Evolutionary conservation across 1,140 invertebrate genomes (phyloP).

Genomic region (Drosophila lacteicornis): DNA sequence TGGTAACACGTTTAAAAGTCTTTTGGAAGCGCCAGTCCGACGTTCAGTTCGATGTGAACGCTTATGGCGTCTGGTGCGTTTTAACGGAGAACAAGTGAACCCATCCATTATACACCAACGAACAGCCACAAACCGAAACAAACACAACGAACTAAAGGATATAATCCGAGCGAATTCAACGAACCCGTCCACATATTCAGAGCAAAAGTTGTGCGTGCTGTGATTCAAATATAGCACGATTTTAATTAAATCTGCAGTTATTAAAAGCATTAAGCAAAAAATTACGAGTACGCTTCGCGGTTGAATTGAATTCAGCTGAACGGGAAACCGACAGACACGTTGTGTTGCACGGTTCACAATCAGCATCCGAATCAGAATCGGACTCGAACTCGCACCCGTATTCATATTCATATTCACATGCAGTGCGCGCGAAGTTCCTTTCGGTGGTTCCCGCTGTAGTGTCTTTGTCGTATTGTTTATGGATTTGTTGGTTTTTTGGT

Average conservation of each 20-base stretch:
- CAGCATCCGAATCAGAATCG: background rate
- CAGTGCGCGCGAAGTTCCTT: constrained; percentile 46
- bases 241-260: constrained; percentile 43
- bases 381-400: background rate
- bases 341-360: constrained; percentile 22
- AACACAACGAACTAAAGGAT: constrained; percentile 31
- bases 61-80: constrained; percentile 79
- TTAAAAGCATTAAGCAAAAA: constrained; percentile 34
- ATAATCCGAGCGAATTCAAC: constrained; percentile 7
- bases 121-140: constrained; percentile 12
- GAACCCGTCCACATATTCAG: constrained; percentile 15
- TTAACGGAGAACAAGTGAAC: constrained; percentile 57
- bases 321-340: constrained; percentile 18
- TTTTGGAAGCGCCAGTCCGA: constrained; percentile 73
- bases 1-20: constrained; percentile 82
- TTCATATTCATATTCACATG: constrained; percentile 15
- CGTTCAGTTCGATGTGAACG: constrained; percentile 76
- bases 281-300: constrained; percentile 29
- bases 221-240: constrained; percentile 47
- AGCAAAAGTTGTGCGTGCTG: constrained; percentile 43
- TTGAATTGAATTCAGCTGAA: constrained; percentile 41
- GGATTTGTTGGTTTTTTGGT: constrained; percentile 57
- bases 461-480: constrained; percentile 64
- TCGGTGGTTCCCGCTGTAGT: constrained; percentile 16
- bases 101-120: constrained; percentile 2